Conservation (phyloP, 2,888 invertebrate species). For the Tillus elongatus region DNA sequence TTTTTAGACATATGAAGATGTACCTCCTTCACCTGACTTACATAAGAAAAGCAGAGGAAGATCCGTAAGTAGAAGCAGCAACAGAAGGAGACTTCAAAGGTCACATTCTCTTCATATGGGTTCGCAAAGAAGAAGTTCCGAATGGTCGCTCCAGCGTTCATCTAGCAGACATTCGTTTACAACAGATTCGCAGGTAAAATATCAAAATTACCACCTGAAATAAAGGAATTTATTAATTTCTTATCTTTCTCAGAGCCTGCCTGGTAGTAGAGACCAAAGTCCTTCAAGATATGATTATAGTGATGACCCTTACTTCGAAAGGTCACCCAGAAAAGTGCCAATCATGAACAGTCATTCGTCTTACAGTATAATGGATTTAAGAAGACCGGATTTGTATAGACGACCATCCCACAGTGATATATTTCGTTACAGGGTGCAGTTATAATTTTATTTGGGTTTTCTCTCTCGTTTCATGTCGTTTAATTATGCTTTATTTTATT, state of each 20-base stretch:
- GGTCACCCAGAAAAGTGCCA: slow-evolving; percentile 17
- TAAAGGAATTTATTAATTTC: background rate
- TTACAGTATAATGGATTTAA: slow-evolving; percentile 43
- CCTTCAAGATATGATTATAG: slow-evolving; percentile 41
- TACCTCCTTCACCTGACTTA: slow-evolving; percentile 19
- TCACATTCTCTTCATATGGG: slow-evolving; percentile 36
- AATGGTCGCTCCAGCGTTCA: slow-evolving; percentile 49
- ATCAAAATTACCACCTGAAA: background rate
- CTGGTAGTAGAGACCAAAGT: slow-evolving; percentile 44
- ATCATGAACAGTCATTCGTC: slow-evolving; percentile 25
- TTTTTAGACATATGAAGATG: slow-evolving; percentile 49
- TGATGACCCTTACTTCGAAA: slow-evolving; percentile 27
- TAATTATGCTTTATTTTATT: slow-evolving; percentile 8
- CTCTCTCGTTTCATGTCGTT: background rate
- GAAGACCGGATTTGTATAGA: slow-evolving; percentile 38
- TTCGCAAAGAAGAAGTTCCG: slow-evolving; percentile 27
- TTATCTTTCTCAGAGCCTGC: slow-evolving; percentile 43
- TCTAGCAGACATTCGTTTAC: slow-evolving; percentile 57
- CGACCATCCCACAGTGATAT: slow-evolving; percentile 30
- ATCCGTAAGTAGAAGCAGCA: slow-evolving; percentile 26
- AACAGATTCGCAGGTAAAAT: slow-evolving; percentile 55
- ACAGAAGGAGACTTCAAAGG: slow-evolving; percentile 31
- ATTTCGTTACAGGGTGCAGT: slow-evolving; percentile 35
- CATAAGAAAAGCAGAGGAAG: slow-evolving; percentile 23
- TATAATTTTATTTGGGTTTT: slow-evolving; percentile 12